These are phyloP conservation scores for Gambelia wislizenii DNA, from an alignment of 2,797 vertebrate species.

Conservation along the genomic window DNA sequence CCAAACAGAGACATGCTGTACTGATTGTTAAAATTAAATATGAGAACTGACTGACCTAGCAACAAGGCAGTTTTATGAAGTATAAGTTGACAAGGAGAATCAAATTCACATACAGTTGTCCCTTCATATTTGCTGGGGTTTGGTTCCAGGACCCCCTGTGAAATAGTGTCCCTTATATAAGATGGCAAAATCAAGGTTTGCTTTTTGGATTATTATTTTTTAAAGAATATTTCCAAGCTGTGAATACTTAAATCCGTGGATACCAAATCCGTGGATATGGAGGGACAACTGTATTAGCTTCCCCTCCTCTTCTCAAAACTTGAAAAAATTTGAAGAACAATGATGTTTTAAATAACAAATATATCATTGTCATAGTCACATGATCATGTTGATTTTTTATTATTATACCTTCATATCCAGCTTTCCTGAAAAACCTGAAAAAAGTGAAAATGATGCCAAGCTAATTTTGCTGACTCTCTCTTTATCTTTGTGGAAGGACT, in stretches of 20 bases:
- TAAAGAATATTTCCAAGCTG: no score
- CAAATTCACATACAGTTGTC: background rate
- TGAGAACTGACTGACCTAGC: background rate
- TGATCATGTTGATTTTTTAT: background rate
- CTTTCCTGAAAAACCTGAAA: background rate
- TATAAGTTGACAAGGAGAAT: background rate
- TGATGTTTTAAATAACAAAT: background rate
- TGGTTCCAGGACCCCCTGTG: no score
- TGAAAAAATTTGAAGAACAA: background rate
- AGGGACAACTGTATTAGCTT: background rate
- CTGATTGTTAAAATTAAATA: slow-evolving; percentile 5
- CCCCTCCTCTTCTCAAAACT: background rate
- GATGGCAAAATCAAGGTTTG: no score
- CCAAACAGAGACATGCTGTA: background rate
- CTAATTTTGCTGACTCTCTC: background rate
- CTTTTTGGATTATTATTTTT: no score
- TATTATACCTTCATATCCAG: background rate
- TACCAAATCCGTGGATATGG: no score
- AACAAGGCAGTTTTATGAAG: background rate
- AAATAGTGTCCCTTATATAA: no score
- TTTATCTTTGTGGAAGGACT: background rate
- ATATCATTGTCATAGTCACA: background rate
- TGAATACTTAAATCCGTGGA: no score
- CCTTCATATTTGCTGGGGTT: no score
- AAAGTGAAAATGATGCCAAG: background rate